Base-by-base conservation (phyloP, 2,113 vertebrate species). In the Arvicanthis niloticus region DNA sequence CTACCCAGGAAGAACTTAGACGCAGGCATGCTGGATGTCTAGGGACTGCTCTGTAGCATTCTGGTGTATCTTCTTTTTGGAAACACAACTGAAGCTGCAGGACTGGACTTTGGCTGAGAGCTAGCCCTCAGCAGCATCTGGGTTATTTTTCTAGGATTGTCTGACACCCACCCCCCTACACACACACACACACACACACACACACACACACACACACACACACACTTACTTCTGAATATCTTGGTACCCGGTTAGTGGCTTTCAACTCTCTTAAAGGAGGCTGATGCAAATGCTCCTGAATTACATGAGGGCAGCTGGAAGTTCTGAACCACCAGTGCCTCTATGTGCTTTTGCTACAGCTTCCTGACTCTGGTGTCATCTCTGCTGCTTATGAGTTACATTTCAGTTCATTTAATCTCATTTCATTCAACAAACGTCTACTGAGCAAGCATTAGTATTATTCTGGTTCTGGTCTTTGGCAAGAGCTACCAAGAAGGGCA, bases 401-500 rank as follows among this genome's bases (percentile, higher is more conserved):
- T 53, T n/a, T 53, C 48, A n/a, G 53, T 17, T 68, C 24, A 75
- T 34, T 73, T 60, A n/a, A 53, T 72, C 13, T 22, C 21, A 72
- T 72, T 53, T 26, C 34, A 9, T 34, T 48, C 11, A 45, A 37
- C 72, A 13, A 21, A 40, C 31, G 24, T 75, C 22, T n/a, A 1
- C 15, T 2, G 31, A 88, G n/a, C n/a, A 56, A 29, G 0, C 1
- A 0, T 37, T 26, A 68, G 29, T 8, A 0, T 56, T 42, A 2
- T 1, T 67, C 62, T 0, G 0, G 67, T 10, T 65, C 72, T 80
- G 67, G 82, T 53, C n/a, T 45, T 26, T 31, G 8, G 15, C 24
- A 26, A 34, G 7, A 21, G 48, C 86, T 53, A 0, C 19, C 9
- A 56, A 72, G 45, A 15, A 11, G 53, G 22, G 1, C 22, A 58